These are phyloP conservation scores for Cyprinus carpio DNA, from an alignment of 2,113 vertebrate genomes.

Conservation along the genomic window DNA sequence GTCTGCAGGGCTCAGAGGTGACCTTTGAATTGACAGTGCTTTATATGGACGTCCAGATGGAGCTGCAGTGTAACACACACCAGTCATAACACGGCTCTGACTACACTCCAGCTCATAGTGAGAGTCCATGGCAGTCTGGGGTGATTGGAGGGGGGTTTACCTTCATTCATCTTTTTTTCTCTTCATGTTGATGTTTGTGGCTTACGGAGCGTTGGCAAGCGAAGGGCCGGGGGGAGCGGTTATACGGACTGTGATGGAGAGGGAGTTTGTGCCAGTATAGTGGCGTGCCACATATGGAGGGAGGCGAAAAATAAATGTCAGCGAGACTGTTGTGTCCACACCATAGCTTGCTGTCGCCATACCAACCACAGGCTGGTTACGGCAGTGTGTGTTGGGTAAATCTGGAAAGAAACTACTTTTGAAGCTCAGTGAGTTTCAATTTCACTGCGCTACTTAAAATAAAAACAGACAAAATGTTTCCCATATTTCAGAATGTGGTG, in stretches of 20 bases:
- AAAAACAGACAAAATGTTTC: neutral
- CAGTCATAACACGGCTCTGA: conserved; percentile 76
- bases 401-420: conserved; percentile 1
- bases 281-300: conserved; percentile 32
- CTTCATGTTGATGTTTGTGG: conserved; percentile 72
- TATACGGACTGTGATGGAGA: conserved; percentile 65
- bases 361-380: conserved; percentile 57
- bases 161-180: conserved; percentile 76
- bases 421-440: neutral
- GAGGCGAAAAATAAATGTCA: conserved; percentile 46
- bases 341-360: conserved; percentile 62
- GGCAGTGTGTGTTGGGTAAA: conserved; percentile 30
- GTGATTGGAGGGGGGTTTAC: conserved; percentile 55
- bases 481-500: neutral
- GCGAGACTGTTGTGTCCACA: conserved; percentile 60
- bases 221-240: conserved; percentile 53
- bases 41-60: conserved; percentile 75
- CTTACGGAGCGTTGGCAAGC: conserved; percentile 63
- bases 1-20: conserved; percentile 76
- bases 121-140: conserved; percentile 49
- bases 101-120: conserved; percentile 55
- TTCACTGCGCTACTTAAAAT: neutral
- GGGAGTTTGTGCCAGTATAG: conserved; percentile 59
- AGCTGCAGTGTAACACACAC: conserved; percentile 78
- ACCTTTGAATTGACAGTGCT: conserved; percentile 81